phyloP scores from a whole-genome alignment of 2,113 vertebrate genomes.

The Protobothrops flavoviridis region DNA sequence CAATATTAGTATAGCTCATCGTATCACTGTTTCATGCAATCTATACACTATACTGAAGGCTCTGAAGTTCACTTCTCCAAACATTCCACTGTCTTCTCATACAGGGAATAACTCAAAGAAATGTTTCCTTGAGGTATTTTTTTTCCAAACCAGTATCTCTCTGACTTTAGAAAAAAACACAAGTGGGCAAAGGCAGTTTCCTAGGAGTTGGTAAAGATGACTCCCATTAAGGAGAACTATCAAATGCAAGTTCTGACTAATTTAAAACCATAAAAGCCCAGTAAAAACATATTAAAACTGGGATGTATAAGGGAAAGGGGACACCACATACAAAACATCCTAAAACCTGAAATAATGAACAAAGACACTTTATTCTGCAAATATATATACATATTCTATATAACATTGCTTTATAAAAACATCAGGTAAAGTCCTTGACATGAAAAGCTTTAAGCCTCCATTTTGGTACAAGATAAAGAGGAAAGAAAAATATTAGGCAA shows the following conservation, averaged over 20 bases:
- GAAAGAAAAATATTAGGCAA: neutral
- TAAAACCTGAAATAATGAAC: neutral
- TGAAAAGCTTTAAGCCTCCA: neutral
- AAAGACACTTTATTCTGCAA: neutral
- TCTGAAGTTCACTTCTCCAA: neutral
- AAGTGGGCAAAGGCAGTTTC: neutral
- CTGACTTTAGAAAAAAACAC: neutral
- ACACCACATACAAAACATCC: neutral
- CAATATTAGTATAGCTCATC: neutral
- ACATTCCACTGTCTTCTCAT: neutral
- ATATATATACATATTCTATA: neutral
- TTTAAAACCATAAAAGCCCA: neutral
- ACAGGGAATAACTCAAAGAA: neutral
- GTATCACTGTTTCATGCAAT: neutral
- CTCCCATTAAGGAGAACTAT: neutral
- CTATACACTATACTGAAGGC: neutral
- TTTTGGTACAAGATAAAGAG: neutral
- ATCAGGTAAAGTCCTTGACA: neutral
- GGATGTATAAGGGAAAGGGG: neutral
- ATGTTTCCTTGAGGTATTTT: neutral
- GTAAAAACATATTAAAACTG: neutral
- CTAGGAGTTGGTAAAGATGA: neutral
- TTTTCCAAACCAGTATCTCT: neutral
- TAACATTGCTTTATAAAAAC: neutral
- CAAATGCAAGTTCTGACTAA: neutral